Percentiles rank a stretch among this genome's conserved stretches.
Conservation (phyloP, 2,888 invertebrate species). For the Heteromyza rotundicornis region DNA sequence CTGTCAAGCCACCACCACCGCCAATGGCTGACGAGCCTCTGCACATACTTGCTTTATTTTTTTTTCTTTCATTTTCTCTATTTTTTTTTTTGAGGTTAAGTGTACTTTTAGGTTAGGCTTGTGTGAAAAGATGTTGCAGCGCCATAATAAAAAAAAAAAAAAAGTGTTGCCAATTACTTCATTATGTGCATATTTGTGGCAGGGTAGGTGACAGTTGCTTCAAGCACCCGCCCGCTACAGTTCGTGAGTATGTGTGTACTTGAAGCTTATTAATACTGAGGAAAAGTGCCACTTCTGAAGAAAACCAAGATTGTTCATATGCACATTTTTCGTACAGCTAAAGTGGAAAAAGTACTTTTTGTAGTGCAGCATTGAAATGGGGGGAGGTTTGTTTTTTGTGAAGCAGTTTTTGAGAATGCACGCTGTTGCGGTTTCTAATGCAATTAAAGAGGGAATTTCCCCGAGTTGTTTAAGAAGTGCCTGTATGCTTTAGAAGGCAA, state of each 20-base stretch:
- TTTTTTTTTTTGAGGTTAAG: constrained; percentile 49
- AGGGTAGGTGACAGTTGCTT: not conserved
- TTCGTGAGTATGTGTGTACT: not conserved
- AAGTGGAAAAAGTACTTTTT: not conserved
- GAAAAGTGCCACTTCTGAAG: constrained; percentile 7
- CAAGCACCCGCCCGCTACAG: not conserved
- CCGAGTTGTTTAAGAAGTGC: not conserved
- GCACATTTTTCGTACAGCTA: not conserved
- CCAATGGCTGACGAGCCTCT: not conserved
- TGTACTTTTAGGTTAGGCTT: constrained; percentile 48
- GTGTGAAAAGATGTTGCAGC: constrained; percentile 49
- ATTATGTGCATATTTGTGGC: constrained; percentile 39
- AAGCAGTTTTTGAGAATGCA: constrained; percentile 7
- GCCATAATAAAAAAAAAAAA: not conserved
- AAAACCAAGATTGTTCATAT: not conserved
- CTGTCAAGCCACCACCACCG: not conserved
- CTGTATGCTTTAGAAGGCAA: too few species aligned
- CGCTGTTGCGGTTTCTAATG: not conserved
- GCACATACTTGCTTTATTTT: not conserved
- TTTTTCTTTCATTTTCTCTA: not conserved
- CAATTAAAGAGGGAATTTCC: not conserved
- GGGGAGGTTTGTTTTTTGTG: not conserved
- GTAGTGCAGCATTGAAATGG: not conserved
- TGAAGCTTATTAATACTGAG: constrained; percentile 6
- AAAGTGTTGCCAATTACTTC: constrained; percentile 55